phyloP scores from a whole-genome alignment of 2,797 vertebrate species.

The Tangara arthus region DNA sequence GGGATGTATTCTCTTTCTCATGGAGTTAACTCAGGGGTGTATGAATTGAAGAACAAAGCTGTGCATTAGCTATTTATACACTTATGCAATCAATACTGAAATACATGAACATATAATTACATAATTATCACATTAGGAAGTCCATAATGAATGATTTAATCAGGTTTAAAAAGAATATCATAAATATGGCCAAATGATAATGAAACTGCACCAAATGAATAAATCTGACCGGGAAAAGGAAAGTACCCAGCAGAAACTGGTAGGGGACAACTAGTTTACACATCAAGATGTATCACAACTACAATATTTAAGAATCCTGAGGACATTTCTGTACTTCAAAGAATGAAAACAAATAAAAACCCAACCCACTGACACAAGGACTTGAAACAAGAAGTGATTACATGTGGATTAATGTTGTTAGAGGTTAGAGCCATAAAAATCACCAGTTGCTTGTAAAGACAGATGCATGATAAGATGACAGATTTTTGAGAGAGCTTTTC shows the following conservation, averaged over 20 bases:
- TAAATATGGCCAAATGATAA: slow-evolving; percentile 1
- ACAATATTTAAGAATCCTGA: neutral
- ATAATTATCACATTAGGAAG: neutral
- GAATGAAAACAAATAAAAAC: neutral
- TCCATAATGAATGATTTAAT: neutral
- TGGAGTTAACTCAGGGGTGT: neutral
- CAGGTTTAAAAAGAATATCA: neutral
- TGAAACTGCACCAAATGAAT: neutral
- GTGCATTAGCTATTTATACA: slow-evolving; percentile 16
- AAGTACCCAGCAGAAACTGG: neutral
- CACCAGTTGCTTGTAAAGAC: neutral
- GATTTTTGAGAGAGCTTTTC: neutral
- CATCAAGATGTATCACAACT: neutral
- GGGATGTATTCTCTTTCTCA: neutral
- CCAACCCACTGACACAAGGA: neutral
- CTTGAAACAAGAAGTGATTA: neutral
- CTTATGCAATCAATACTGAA: slow-evolving; percentile 16
- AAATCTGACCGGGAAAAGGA: neutral
- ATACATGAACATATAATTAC: neutral
- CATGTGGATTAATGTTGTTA: neutral
- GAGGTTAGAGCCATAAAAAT: neutral
- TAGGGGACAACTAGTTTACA: neutral
- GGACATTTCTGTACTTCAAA: neutral
- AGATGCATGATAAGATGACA: neutral
- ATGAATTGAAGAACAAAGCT: slow-evolving; percentile 2